Conservation (phyloP, 2,113 vertebrate genomes). For the Prietella phreatophila region DNA sequence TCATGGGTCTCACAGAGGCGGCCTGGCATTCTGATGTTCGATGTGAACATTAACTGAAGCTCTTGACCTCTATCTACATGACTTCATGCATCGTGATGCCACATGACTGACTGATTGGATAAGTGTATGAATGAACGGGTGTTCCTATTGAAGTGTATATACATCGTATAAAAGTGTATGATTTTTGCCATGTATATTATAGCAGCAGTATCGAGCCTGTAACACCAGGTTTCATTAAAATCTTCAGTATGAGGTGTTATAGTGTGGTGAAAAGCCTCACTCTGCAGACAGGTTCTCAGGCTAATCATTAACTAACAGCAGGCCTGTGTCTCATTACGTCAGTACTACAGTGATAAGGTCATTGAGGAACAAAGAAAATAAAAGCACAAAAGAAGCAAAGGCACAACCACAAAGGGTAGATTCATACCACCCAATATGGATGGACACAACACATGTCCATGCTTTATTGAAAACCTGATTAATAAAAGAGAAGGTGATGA, state of each 20-base stretch:
- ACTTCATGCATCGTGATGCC: no score
- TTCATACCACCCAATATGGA: background rate
- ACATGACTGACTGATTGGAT: background rate
- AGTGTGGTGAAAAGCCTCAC: background rate
- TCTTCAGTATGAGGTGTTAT: background rate
- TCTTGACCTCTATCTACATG: no score
- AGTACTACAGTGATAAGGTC: slow-evolving; percentile 22
- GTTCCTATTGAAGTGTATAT: background rate
- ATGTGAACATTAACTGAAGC: background rate
- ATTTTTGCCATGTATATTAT: background rate
- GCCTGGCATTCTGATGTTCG: background rate
- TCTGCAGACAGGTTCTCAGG: background rate
- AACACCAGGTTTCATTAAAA: background rate
- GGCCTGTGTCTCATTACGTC: slow-evolving; percentile 17
- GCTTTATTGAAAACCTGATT: background rate
- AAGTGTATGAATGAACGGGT: background rate
- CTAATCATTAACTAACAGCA: slow-evolving; percentile 30
- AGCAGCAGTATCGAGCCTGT: background rate
- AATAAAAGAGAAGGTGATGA: background rate
- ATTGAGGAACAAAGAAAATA: background rate
- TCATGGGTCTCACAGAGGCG: background rate
- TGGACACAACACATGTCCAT: background rate
- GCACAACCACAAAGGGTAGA: background rate
- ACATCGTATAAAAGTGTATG: background rate
- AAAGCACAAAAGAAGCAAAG: background rate